Evolutionary conservation across 1,140 invertebrate species (phyloP).

Genomic region (Magallana ariakensis): DNA sequence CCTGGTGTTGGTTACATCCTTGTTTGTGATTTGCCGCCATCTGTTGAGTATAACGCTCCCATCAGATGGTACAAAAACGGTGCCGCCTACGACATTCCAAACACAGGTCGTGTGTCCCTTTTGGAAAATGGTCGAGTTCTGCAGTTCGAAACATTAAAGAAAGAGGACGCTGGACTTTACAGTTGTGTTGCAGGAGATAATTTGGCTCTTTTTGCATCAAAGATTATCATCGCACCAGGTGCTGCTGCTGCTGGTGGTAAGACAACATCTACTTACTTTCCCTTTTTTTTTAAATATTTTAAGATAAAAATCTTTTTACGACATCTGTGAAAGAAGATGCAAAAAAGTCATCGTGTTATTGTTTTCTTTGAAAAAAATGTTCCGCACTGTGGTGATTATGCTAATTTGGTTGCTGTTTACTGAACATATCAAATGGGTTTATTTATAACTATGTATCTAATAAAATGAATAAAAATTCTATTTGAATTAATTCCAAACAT

Average conservation of each 20-base stretch:
- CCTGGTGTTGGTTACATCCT: not conserved
- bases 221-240: not conserved
- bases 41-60: not conserved
- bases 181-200: slow-evolving; percentile 1
- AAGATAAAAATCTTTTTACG: too few relatives aligned
- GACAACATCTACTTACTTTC: not conserved
- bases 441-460: too few relatives aligned
- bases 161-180: slow-evolving; percentile 9
- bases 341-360: too few relatives aligned
- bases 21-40: not conserved
- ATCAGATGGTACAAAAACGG: slow-evolving; percentile 1
- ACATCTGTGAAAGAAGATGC: too few relatives aligned
- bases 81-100: not conserved
- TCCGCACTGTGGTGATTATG: too few relatives aligned
- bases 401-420: too few relatives aligned
- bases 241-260: not conserved
- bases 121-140: not conserved
- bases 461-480: too few relatives aligned
- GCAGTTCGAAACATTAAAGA: not conserved
- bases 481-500: too few relatives aligned
- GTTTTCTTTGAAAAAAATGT: too few relatives aligned
- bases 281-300: too few relatives aligned
- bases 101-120: not conserved
- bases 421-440: too few relatives aligned
- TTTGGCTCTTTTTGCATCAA: not conserved